A percentile compares a stretch with the other conserved stretches of the same genome.
Evolutionary conservation across 2,888 invertebrate species (phyloP).

Genomic region (Volucella bombylans): DNA sequence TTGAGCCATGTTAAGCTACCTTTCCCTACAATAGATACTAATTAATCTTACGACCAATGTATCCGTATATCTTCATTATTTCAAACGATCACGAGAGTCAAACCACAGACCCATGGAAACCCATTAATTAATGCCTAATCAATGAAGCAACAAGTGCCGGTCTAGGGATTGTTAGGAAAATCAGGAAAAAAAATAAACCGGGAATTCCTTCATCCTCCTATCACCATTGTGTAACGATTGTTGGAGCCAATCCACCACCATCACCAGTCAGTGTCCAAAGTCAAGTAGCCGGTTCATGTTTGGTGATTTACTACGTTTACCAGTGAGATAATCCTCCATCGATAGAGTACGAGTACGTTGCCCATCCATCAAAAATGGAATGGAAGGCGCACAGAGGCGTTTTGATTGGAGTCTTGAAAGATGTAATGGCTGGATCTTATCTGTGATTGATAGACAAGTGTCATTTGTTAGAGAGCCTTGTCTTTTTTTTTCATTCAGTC

Average conservation of each 20-base stretch:
- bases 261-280: constrained; percentile 25
- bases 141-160: constrained; percentile 45
- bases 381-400: constrained; percentile 52
- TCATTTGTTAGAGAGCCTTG: constrained; percentile 53
- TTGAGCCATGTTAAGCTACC: neutral
- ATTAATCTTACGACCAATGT: constrained; percentile 55
- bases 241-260: neutral
- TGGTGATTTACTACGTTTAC: constrained; percentile 63
- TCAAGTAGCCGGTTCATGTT: constrained; percentile 62
- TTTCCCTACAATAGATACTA: constrained; percentile 1
- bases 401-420: constrained; percentile 58
- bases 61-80: constrained; percentile 43
- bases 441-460: constrained; percentile 71
- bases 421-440: constrained; percentile 53
- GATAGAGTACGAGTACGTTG: constrained; percentile 50
- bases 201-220: constrained; percentile 44
- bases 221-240: constrained; percentile 3
- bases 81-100: constrained; percentile 52
- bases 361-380: constrained; percentile 65
- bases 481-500: constrained; percentile 1
- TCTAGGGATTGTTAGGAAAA: neutral
- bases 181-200: constrained; percentile 24
- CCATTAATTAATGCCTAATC: constrained; percentile 65
- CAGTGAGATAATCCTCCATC: constrained; percentile 55
- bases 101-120: constrained; percentile 26